A percentile compares a stretch with the other conserved stretches of the same genome.
Conservation (phyloP, 2,797 vertebrate genomes). For the Myiotriccus ornatus region DNA sequence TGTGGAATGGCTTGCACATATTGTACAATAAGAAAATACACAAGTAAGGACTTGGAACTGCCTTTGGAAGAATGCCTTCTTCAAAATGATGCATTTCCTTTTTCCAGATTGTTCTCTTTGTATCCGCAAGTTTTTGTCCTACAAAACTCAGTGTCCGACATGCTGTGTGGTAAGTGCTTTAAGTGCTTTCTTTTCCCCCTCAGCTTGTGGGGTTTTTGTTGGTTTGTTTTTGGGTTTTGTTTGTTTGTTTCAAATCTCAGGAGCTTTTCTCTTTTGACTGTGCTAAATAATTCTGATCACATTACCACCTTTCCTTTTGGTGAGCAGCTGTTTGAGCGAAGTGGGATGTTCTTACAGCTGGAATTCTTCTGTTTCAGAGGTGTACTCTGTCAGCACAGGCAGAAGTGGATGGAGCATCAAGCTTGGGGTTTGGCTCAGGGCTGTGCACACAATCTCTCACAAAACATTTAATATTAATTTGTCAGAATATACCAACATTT, state of each 20-base stretch:
- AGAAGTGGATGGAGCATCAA: background rate
- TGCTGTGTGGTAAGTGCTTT: slow-evolving; percentile 89
- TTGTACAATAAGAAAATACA: background rate
- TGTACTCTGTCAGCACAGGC: background rate
- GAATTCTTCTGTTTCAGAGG: background rate
- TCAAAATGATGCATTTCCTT: background rate
- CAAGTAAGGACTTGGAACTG: background rate
- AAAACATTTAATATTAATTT: background rate
- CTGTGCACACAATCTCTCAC: fast-evolving
- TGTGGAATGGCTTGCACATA: background rate
- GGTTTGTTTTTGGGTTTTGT: background rate
- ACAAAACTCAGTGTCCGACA: slow-evolving; percentile 89
- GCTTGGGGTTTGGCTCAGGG: background rate
- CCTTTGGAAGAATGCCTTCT: background rate
- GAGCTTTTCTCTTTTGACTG: background rate
- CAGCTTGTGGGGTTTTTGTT: background rate
- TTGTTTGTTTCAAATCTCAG: background rate
- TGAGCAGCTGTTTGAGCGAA: background rate
- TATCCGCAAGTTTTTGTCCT: slow-evolving; percentile 91
- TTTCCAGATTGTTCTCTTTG: slow-evolving; percentile 93
- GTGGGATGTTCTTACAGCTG: background rate
- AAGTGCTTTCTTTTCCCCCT: slow-evolving; percentile 62
- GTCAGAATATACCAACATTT: background rate
- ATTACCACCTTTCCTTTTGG: background rate
- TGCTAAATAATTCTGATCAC: background rate